Conservation (phyloP, 2,797 vertebrate genomes). For the Liasis olivaceus region DNA sequence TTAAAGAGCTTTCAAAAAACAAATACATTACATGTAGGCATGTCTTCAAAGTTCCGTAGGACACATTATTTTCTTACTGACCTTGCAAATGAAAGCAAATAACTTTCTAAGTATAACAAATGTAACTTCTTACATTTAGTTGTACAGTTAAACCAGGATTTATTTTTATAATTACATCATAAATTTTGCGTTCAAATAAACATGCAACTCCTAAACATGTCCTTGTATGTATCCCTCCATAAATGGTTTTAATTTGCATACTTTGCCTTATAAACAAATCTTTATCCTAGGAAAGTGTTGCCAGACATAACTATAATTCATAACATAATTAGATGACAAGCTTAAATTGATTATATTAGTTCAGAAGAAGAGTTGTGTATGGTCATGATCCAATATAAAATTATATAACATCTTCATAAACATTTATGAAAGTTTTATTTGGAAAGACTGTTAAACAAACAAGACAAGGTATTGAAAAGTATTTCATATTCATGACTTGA, state of each 20-base stretch:
- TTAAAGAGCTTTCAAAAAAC: constrained; percentile 34
- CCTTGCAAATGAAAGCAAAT: neutral
- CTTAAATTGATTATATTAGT: neutral
- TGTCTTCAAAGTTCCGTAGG: constrained; percentile 5
- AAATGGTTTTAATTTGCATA: neutral
- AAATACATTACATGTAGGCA: constrained; percentile 18
- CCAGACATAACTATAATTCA: neutral
- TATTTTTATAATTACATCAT: neutral
- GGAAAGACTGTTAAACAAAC: neutral
- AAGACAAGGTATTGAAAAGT: neutral
- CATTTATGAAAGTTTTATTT: neutral
- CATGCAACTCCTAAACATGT: neutral
- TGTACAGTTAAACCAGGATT: neutral
- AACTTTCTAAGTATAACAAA: neutral
- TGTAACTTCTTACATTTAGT: neutral
- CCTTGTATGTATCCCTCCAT: neutral
- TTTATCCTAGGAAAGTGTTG: neutral
- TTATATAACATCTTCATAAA: neutral
- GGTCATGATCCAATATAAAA: neutral
- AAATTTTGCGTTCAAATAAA: neutral
- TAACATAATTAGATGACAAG: neutral
- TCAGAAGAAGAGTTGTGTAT: neutral
- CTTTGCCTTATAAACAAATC: neutral
- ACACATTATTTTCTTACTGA: constrained; percentile 32
- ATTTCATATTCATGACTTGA: neutral